Evolutionary conservation across 1,140 invertebrate species (phyloP), one percentile per base, ranked within the genome.

Genomic region (Hylaeus anthracinus): DNA sequence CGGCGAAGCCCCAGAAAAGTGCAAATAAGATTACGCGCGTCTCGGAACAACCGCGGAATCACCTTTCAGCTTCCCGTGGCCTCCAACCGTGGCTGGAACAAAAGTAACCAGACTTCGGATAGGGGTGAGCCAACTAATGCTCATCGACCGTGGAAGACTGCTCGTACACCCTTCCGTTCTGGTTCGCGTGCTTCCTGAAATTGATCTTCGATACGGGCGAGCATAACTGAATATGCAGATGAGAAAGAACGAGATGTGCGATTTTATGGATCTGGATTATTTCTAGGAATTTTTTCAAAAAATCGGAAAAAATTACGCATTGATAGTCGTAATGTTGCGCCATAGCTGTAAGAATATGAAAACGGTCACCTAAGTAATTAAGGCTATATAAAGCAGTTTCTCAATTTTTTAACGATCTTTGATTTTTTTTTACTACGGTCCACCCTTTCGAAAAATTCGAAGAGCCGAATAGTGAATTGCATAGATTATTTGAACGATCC

Each of bases 21-120:
- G 86, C 86, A 88, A 88, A 88, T 88, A 86, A 88, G 87, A 88
- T 88, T 88, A 88, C 72, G 60, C 64, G 84, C 66, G 55, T 67
- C 72, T 72, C 14, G 72, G 37, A 53, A 26, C 15, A 12, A 48
- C 4, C 37, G 14, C 14, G 67, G 61, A 82, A 60, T 86, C 83
- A 82, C 79, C 74, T 86, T 79, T 86, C 84, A 71, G 53, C 71
- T 51, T 67, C 43, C 56, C 43, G 41, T 48, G 10, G 39, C 43
- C 37, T 41, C 14, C 64, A 37, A 65, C 71, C 70, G 4, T 61
- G 39, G 56, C 14, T 43, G 78, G 85, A 81, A 81, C 72, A 84
- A 81, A 81, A 75, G 67, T 73, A 84, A 43, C 72, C 51, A 55
- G 55, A 80, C 43, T 64, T 43, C 60, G 72, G 37, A 45, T 51